Percentiles rank a stretch among this genome's conserved stretches.
Conservation (phyloP, 2,797 vertebrate species). For the Helostoma temminkii region DNA sequence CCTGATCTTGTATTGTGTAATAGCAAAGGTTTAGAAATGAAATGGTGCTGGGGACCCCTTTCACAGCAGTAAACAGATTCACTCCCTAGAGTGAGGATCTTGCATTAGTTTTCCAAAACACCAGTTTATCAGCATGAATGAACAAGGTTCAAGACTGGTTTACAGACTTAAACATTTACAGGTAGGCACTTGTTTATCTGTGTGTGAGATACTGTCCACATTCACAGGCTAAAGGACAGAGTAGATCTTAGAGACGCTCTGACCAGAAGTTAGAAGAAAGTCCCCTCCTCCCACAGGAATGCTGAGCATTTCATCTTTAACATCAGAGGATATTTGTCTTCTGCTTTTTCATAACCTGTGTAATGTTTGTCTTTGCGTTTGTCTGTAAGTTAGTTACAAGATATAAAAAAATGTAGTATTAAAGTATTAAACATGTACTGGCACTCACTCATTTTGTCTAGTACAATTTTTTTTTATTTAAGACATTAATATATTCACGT, state of each 20-base stretch:
- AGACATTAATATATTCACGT: too few species aligned
- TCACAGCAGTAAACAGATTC: too few species aligned
- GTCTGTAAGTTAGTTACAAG: constrained; percentile 25
- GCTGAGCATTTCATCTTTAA: constrained; percentile 48
- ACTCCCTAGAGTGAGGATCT: too few species aligned
- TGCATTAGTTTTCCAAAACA: too few species aligned
- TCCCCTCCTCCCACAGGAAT: constrained; percentile 44
- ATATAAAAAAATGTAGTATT: constrained; percentile 22
- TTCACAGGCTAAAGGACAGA: background rate
- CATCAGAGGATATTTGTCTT: constrained; percentile 64
- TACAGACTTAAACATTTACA: constrained; percentile 92
- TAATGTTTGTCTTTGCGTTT: constrained; percentile 19
- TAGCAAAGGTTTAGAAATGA: too few species aligned
- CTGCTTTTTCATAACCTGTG: constrained; percentile 48
- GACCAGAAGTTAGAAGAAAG: background rate
- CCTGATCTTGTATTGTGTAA: too few species aligned
- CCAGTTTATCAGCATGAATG: too few species aligned
- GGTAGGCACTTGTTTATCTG: constrained; percentile 71
- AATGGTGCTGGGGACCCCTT: too few species aligned
- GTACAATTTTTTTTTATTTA: too few species aligned
- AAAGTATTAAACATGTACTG: background rate
- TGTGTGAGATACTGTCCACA: background rate
- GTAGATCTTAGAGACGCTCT: background rate
- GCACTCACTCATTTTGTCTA: background rate
- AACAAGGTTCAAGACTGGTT: constrained; percentile 96